phyloP scores from a whole-genome alignment of 2,797 vertebrate species.

The Peromyscus nudipes region DNA sequence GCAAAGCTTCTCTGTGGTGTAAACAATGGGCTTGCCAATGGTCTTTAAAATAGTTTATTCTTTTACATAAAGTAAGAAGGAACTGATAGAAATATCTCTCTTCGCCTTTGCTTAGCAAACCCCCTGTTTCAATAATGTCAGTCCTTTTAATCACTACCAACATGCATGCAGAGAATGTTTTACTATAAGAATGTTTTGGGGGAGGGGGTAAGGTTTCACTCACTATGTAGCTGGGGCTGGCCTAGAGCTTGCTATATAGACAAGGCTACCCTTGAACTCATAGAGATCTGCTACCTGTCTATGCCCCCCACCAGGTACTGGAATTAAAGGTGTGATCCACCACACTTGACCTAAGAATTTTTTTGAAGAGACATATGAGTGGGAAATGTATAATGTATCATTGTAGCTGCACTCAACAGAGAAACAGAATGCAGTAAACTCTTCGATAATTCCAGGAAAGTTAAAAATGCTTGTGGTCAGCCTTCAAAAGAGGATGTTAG shows the following conservation, averaged over 20 bases:
- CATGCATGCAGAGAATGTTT: neutral
- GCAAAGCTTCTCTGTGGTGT: neutral
- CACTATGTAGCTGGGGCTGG: neutral
- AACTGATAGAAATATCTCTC: neutral
- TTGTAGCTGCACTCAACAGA: neutral
- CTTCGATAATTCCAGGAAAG: neutral
- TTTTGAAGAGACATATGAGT: neutral
- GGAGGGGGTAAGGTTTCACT: neutral
- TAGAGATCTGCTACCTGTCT: neutral
- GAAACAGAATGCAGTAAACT: neutral
- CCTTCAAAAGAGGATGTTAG: neutral
- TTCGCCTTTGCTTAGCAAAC: conserved; percentile 28
- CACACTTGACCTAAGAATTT: neutral
- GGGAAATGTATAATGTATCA: neutral
- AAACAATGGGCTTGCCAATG: neutral
- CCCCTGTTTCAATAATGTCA: neutral
- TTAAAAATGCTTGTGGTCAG: neutral
- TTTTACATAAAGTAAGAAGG: neutral
- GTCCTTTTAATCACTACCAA: conserved; percentile 2
- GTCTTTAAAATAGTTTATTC: conserved; percentile 40
- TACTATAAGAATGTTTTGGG: neutral
- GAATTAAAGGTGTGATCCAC: neutral
- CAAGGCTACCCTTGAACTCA: neutral
- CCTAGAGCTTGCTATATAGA: neutral
- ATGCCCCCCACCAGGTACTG: neutral